phyloP scores from a whole-genome alignment of 2,888 invertebrate genomes.

The Geotrupes spiniger region DNA sequence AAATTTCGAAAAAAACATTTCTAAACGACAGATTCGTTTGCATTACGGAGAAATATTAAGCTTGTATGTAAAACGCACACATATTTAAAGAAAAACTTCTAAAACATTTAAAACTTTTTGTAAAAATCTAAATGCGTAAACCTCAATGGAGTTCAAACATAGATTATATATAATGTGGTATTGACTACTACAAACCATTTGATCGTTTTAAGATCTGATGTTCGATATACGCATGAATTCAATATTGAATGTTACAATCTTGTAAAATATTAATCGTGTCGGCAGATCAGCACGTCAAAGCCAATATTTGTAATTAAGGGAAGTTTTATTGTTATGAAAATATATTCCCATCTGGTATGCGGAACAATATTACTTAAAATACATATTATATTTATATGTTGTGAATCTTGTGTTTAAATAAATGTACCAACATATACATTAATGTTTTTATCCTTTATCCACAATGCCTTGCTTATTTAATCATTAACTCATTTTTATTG shows the following conservation, averaged over 20 bases:
- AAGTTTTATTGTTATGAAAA: slow-evolving; percentile 40
- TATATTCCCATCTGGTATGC: slow-evolving; percentile 51
- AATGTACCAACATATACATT: slow-evolving; percentile 32
- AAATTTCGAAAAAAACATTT: too few species aligned
- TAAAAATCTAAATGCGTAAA: too few species aligned
- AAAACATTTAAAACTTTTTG: too few species aligned
- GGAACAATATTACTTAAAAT: slow-evolving; percentile 46
- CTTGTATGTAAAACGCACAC: too few species aligned
- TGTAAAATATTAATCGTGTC: slow-evolving; percentile 7
- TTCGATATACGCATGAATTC: slow-evolving; percentile 11
- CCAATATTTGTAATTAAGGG: slow-evolving; percentile 29
- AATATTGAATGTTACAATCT: slow-evolving; percentile 13
- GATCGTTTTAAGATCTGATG: slow-evolving; percentile 12
- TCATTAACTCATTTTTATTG: too few species aligned
- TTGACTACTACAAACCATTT: slow-evolving; percentile 4
- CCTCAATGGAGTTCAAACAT: too few species aligned
- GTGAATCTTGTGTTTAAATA: slow-evolving; percentile 47
- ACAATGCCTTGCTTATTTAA: too few species aligned
- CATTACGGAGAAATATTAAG: too few species aligned
- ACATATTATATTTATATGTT: slow-evolving; percentile 47
- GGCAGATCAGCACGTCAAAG: slow-evolving; percentile 23
- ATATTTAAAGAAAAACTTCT: too few species aligned
- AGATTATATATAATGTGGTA: not conserved
- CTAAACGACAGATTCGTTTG: too few species aligned
- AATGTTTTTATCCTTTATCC: slow-evolving; percentile 5